Conservation (phyloP, 2,888 invertebrate species). For the Alloscopus bannaensis region DNA sequence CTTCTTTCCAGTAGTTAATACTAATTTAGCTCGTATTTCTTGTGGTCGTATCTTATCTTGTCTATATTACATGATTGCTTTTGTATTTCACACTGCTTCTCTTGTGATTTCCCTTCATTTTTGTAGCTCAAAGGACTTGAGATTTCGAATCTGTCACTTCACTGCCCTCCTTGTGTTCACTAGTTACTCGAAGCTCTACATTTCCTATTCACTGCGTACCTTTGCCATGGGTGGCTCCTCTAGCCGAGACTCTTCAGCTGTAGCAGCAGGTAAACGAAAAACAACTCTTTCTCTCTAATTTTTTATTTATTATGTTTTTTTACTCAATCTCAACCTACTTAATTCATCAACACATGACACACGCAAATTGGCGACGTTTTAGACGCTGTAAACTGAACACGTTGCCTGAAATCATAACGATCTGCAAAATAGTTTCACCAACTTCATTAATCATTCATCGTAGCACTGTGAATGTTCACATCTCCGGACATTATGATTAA, state of each 20-base stretch:
- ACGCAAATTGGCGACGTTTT: too few species aligned
- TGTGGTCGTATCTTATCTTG: neutral
- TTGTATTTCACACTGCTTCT: neutral
- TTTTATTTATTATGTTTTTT: neutral
- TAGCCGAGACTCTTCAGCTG: constrained; percentile 37
- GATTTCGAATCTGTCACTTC: constrained; percentile 34
- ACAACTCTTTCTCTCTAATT: neutral
- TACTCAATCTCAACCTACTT: neutral
- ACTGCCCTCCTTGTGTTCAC: constrained; percentile 49
- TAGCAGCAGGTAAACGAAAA: too few species aligned
- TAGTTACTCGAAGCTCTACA: constrained; percentile 32
- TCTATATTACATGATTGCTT: neutral
- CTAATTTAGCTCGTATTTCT: too few species aligned
- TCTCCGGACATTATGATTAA: too few species aligned
- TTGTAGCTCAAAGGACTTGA: constrained; percentile 27
- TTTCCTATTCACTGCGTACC: constrained; percentile 24
- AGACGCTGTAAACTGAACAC: neutral
- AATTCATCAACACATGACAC: too few species aligned
- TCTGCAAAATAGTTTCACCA: too few species aligned
- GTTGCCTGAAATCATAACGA: neutral
- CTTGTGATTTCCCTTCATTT: neutral
- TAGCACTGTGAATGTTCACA: too few species aligned
- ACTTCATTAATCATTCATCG: too few species aligned
- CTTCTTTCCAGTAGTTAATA: too few species aligned
- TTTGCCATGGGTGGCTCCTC: constrained; percentile 40